phyloP scores from a whole-genome alignment of 2,888 invertebrate genomes.

The Synanthedon tipuliformis region DNA sequence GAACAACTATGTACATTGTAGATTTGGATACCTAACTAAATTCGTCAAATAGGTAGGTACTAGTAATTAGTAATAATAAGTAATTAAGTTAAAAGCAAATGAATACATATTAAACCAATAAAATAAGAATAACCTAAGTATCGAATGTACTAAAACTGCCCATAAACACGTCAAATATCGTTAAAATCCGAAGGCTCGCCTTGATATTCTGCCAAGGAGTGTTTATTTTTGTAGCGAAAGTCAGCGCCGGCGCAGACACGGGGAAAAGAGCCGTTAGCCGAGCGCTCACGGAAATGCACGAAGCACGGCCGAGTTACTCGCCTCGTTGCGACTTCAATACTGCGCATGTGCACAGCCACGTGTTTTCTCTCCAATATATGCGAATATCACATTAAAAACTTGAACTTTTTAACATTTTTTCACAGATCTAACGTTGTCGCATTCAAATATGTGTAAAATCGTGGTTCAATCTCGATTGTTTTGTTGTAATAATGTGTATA shows the following conservation, averaged over 20 bases:
- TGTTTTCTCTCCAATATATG: slow-evolving; percentile 2
- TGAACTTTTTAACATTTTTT: slow-evolving; percentile 15
- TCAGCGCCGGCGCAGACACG: slow-evolving; percentile 27
- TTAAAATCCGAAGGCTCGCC: slow-evolving; percentile 60
- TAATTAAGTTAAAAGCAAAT: too few species aligned
- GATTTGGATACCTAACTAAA: too few species aligned
- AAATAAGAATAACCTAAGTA: slow-evolving; percentile 1
- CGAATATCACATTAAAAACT: slow-evolving; percentile 5
- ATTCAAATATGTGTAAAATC: slow-evolving; percentile 8
- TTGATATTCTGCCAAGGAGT: slow-evolving; percentile 66
- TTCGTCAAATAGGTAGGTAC: too few species aligned
- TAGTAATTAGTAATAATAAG: too few species aligned
- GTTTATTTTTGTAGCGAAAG: slow-evolving; percentile 68
- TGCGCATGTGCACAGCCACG: slow-evolving; percentile 23
- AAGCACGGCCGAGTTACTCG: slow-evolving; percentile 30
- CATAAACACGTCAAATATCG: slow-evolving; percentile 48
- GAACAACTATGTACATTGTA: too few species aligned
- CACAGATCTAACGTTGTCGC: slow-evolving; percentile 2
- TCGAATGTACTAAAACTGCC: slow-evolving; percentile 27
- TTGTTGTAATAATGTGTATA: neutral
- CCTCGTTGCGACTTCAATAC: slow-evolving; percentile 28
- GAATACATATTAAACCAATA: too few species aligned
- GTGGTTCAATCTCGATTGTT: neutral
- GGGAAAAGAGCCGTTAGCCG: slow-evolving; percentile 63
- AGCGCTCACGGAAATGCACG: slow-evolving; percentile 45